These are phyloP conservation scores for Coleophora deauratella DNA, from an alignment of 2,888 invertebrate species.

Conservation along the genomic window DNA sequence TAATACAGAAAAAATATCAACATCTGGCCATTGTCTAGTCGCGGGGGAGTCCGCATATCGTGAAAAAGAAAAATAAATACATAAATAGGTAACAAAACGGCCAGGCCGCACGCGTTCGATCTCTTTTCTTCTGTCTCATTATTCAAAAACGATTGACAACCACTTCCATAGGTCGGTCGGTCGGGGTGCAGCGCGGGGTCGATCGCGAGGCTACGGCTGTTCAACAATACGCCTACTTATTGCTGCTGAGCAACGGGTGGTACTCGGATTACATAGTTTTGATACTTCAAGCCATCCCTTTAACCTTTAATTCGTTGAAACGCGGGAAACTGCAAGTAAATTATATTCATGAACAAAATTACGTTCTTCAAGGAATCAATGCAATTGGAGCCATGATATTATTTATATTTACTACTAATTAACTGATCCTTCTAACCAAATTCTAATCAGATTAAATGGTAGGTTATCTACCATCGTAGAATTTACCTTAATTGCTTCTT, in stretches of 20 bases:
- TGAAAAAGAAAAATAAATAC: conserved; percentile 54
- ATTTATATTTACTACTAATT: too few species aligned
- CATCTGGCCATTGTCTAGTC: conserved; percentile 66
- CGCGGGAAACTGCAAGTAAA: too few species aligned
- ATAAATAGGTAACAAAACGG: conserved; percentile 58
- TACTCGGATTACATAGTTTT: conserved; percentile 18
- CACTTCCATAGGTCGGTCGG: conserved; percentile 51
- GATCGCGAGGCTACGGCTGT: conserved; percentile 9
- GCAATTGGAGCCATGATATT: too few species aligned
- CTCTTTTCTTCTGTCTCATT: conserved; percentile 27
- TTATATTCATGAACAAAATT: too few species aligned
- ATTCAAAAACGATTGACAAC: conserved; percentile 70
- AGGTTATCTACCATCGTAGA: too few species aligned
- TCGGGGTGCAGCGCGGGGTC: conserved; percentile 8
- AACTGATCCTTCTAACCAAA: too few species aligned
- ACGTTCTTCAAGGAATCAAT: too few species aligned
- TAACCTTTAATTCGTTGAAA: too few species aligned
- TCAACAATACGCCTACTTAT: conserved; percentile 72
- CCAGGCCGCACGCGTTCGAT: conserved; percentile 60
- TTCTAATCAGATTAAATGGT: too few species aligned
- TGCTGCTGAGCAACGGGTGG: conserved; percentile 34
- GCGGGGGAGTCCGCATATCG: conserved; percentile 53
- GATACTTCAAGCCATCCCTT: conserved; percentile 30
- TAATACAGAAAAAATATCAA: conserved; percentile 66
- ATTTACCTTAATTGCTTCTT: too few species aligned